A percentile compares a stretch with the other conserved stretches of the same genome.
Conservation (phyloP, 2,888 invertebrate genomes). For the Chloroclystis v-ata region DNA sequence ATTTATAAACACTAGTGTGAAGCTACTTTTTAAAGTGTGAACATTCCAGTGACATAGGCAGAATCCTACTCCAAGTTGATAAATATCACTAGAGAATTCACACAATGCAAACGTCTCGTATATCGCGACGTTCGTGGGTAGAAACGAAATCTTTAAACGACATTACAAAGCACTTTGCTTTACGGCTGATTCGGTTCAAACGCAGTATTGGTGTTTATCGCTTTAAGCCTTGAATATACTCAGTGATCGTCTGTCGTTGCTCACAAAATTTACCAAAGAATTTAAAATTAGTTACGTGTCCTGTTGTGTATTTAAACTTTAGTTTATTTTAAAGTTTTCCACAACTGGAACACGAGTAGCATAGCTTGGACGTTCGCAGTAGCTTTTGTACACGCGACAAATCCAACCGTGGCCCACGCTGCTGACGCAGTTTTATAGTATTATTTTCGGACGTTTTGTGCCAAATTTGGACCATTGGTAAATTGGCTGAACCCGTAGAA, state of each 20-base stretch:
- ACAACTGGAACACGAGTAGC: slow-evolving; percentile 20
- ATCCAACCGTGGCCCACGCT: slow-evolving; percentile 8
- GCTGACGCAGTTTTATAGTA: slow-evolving; percentile 38
- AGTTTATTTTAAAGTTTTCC: slow-evolving; percentile 8
- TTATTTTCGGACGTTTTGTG: slow-evolving; percentile 63
- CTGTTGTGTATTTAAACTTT: slow-evolving; percentile 35
- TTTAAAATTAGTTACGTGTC: slow-evolving; percentile 43
- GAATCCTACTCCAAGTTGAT: slow-evolving; percentile 3
- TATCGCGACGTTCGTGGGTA: not conserved
- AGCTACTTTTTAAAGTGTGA: slow-evolving; percentile 36
- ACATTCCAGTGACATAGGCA: slow-evolving; percentile 62
- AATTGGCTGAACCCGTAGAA: slow-evolving; percentile 47
- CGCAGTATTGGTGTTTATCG: slow-evolving; percentile 42
- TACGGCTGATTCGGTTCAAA: slow-evolving; percentile 16
- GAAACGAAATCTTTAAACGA: slow-evolving; percentile 13
- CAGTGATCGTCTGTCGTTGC: slow-evolving; percentile 59
- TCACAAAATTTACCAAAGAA: slow-evolving; percentile 76
- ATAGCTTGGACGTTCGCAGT: slow-evolving; percentile 17
- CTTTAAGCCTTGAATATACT: slow-evolving; percentile 48
- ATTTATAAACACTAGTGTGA: slow-evolving; percentile 2
- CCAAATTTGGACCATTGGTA: slow-evolving; percentile 68
- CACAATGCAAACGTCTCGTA: not conserved
- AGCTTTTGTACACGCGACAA: slow-evolving; percentile 16
- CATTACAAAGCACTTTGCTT: slow-evolving; percentile 13
- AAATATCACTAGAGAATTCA: slow-evolving; percentile 8